Conservation (phyloP, 1,140 invertebrate genomes). For the Zaprionus gabonicus region DNA sequence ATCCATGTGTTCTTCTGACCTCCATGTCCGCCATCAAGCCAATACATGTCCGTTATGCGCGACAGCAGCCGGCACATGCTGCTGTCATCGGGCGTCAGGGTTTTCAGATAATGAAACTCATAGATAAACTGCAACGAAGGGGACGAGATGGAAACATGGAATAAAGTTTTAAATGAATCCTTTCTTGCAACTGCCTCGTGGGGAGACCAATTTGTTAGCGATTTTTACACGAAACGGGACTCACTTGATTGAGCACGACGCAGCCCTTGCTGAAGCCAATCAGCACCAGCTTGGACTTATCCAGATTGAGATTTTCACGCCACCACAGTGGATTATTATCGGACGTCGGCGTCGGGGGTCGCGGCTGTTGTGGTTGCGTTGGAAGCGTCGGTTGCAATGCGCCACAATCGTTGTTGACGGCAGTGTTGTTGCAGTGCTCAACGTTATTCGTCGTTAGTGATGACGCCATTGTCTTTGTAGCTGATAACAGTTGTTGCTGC, state of each 20-base stretch:
- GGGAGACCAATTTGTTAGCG: constrained; percentile 45
- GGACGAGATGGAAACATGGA: neutral
- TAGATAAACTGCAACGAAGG: constrained; percentile 87
- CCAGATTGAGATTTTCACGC: constrained; percentile 85
- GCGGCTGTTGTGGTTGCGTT: constrained; percentile 42
- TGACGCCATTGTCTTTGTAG: constrained; percentile 25
- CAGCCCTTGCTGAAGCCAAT: constrained; percentile 97
- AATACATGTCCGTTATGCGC: constrained; percentile 90
- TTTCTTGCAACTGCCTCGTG: neutral
- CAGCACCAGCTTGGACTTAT: constrained; percentile 86
- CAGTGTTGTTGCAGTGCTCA: constrained; percentile 72
- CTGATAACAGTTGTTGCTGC: constrained; percentile 25
- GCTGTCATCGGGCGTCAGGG: constrained; percentile 87
- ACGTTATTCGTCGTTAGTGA: constrained; percentile 51
- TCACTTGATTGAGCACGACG: constrained; percentile 93
- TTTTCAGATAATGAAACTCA: constrained; percentile 91
- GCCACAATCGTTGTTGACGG: constrained; percentile 55
- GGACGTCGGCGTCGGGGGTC: constrained; percentile 29
- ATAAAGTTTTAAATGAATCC: neutral
- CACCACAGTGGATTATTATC: constrained; percentile 84
- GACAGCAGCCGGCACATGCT: constrained; percentile 87
- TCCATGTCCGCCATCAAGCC: constrained; percentile 94
- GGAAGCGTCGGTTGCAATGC: constrained; percentile 33
- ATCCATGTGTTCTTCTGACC: constrained; percentile 94
- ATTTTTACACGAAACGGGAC: constrained; percentile 81